Base-by-base conservation (phyloP, 2,888 invertebrate species). In the Netelia melanura region DNA sequence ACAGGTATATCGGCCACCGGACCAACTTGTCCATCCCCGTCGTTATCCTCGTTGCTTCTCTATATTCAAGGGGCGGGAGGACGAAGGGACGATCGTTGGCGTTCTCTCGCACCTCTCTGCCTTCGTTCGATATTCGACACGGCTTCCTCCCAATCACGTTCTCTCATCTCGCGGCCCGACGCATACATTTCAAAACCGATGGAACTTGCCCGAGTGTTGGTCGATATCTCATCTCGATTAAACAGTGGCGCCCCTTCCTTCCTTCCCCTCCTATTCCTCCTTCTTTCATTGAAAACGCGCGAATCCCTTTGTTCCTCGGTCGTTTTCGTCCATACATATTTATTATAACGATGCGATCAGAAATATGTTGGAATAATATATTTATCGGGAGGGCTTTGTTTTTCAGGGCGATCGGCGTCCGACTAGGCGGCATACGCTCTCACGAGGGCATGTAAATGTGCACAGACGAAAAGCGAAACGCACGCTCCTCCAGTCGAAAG, bases 91-190 rank as follows among this genome's bases (percentile, higher is more conserved):
- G 14, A 10, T 2, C 48, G 14, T 14, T 48, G 14, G 48, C 14
- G 2, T 48, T 38, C 30, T 30, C 30, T 30, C 30, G 30, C 68
- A 17, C 81, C 44, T 52, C 61, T 44, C 54, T 72, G 5, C 79
- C 58, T 67, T 54, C 77, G 81, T 56, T 84, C 84, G 74, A 81
- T 84, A 84, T 77, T 74, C 77, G 67, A 67, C 77, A 23, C 52
- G 64, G 48, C 48, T 77, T 77, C 77, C 43, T 81, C 78, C 64
- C 72, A 71, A 84, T 74, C 38, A 58, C 30, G 30, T 67, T 67
- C 68, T 30, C 62, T 30, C 62, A 11, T 30, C 30, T 30, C 30
- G 30, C 30, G 30, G 6, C 30, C 6, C 30, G 3, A 30, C 10
- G 30, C 30, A 30, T 30, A 30, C 5, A 3, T 30, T 30, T 5